phyloP scores from a whole-genome alignment of 2,113 vertebrate genomes.

The Pagrus major region DNA sequence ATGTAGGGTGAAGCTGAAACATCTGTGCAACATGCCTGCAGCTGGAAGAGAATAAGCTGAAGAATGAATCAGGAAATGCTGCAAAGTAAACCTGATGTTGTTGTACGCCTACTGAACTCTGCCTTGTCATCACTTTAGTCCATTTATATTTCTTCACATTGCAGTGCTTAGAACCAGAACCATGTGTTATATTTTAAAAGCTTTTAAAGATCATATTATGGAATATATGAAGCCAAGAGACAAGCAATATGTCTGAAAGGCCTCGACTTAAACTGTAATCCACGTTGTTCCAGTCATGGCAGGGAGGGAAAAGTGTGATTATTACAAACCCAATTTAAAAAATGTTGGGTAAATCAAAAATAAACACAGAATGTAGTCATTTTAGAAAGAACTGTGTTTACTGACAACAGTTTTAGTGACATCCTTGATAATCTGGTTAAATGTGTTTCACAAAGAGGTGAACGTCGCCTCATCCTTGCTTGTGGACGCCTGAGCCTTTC shows the following conservation, averaged over 20 bases:
- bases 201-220: background rate
- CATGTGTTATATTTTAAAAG: background rate
- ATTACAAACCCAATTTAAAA: no score
- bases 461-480: no score
- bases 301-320: background rate
- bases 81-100: background rate
- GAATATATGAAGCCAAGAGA: background rate
- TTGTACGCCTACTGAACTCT: background rate
- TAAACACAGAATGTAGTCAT: no score
- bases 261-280: background rate
- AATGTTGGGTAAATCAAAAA: no score
- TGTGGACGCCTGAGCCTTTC: no score
- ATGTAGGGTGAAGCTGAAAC: background rate
- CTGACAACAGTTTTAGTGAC: no score
- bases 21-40: constrained; percentile 24
- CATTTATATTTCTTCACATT: background rate
- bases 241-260: background rate
- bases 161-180: background rate
- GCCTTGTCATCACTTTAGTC: background rate
- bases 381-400: no score
- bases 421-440: no score
- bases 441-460: no score
- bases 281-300: background rate
- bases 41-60: background rate
- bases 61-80: background rate